phyloP scores from a whole-genome alignment of 2,113 vertebrate species.

The Protobothrops mucrosquamatus region DNA sequence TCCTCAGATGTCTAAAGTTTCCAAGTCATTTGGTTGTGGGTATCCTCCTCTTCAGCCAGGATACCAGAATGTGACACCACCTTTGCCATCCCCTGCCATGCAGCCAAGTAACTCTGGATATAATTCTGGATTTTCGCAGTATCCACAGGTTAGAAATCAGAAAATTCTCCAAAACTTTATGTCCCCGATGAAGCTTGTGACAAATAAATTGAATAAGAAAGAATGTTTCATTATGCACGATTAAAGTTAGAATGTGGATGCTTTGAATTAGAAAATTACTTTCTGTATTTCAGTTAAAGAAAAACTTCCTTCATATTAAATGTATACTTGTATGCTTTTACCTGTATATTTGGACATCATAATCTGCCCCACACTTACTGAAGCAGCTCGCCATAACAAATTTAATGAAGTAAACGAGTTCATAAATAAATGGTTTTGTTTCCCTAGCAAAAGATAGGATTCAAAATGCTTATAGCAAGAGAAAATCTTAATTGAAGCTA shows the following conservation, averaged over 20 bases:
- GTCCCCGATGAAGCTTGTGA: accelerated
- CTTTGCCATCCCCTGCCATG: slow-evolving; percentile 55
- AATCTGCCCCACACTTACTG: neutral
- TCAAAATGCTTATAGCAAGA: neutral
- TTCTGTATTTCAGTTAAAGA: neutral
- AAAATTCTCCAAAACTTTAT: neutral
- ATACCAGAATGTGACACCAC: slow-evolving; percentile 76
- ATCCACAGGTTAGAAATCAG: slow-evolving; percentile 71
- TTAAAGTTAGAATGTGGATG: neutral
- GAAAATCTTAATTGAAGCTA: neutral
- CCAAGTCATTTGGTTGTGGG: slow-evolving; percentile 83
- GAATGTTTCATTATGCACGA: neutral
- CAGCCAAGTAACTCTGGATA: slow-evolving; percentile 68
- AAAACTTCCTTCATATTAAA: neutral
- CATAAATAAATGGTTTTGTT: neutral
- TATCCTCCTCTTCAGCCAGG: slow-evolving; percentile 83
- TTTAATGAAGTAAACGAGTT: neutral
- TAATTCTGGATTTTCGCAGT: slow-evolving; percentile 75
- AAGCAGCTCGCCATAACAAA: neutral
- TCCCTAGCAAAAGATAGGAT: neutral
- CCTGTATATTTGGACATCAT: neutral
- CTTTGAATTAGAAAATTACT: neutral
- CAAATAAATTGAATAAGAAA: neutral
- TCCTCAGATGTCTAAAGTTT: slow-evolving; percentile 69
- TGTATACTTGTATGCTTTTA: neutral